Conservation (phyloP, 92 coral and sea anemone genomes). For the Diadumene lineata region DNA sequence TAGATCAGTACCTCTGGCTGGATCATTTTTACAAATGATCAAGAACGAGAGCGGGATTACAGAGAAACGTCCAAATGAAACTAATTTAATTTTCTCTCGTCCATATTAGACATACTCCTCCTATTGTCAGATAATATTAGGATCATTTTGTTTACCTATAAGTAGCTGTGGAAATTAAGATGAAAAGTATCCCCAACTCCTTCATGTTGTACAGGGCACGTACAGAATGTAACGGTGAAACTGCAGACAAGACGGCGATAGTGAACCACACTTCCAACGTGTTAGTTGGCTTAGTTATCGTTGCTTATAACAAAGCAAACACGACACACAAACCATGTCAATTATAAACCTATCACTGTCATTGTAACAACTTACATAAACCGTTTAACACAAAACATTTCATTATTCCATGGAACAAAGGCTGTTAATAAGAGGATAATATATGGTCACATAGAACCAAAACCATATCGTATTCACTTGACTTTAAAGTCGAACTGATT, state of each 20-base stretch:
- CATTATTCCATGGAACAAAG: neutral
- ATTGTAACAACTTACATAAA: neutral
- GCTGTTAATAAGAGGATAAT: neutral
- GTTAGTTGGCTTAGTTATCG: neutral
- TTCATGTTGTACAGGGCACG: slow-evolving; percentile 6
- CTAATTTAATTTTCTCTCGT: no score
- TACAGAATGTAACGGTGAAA: neutral
- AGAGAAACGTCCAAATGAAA: no score
- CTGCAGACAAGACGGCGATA: neutral
- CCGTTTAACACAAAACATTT: neutral
- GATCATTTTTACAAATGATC: no score
- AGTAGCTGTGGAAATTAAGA: neutral
- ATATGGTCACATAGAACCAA: neutral
- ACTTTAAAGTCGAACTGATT: no score
- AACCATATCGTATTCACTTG: no score
- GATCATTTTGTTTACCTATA: slow-evolving; percentile 1
- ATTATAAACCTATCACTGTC: slow-evolving; percentile 4
- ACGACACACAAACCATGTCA: neutral
- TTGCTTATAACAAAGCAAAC: neutral
- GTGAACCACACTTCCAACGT: neutral
- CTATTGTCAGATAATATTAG: no score
- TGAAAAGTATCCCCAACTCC: neutral
- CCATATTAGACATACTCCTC: no score
- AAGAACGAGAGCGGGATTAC: no score
- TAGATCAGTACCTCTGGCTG: no score